These are phyloP conservation scores for Crenichthys baileyi DNA, from an alignment of 2,797 vertebrate genomes.

Conservation along the genomic window DNA sequence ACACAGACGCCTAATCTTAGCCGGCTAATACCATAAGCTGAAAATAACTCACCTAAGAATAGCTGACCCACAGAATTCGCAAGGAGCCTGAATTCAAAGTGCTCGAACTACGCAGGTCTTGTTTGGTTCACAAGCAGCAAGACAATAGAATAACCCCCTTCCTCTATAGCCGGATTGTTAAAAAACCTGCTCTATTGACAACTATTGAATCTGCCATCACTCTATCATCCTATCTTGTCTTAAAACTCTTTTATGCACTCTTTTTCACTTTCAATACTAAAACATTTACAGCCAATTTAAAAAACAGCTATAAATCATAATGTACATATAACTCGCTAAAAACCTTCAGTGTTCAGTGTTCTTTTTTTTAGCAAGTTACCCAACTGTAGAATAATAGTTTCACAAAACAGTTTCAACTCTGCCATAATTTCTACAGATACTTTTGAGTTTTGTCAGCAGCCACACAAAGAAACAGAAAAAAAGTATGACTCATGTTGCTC, in stretches of 20 bases:
- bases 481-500: constrained; percentile 72
- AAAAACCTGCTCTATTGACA: constrained; percentile 63
- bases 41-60: constrained; percentile 99
- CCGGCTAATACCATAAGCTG: constrained; percentile 96
- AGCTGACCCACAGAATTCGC: constrained; percentile 98
- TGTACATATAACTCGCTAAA: background rate
- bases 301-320: background rate
- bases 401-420: constrained; percentile 23
- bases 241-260: constrained; percentile 22
- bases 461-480: constrained; percentile 12
- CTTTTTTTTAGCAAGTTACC: background rate
- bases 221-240: constrained; percentile 49
- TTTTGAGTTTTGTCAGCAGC: constrained; percentile 54
- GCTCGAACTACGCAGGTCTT: constrained; percentile 61
- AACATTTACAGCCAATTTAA: background rate
- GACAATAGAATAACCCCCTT: constrained; percentile 31
- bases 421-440: constrained; percentile 19
- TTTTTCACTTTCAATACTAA: constrained; percentile 6
- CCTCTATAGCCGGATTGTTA: constrained; percentile 34
- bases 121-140: constrained; percentile 64
- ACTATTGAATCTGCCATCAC: constrained; percentile 60
- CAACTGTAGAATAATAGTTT: constrained; percentile 11
- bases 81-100: constrained; percentile 75
- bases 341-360: background rate
- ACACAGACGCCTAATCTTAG: constrained; percentile 97